Conservation (phyloP, 2,888 invertebrate species). For the Rhagonycha fulva region DNA sequence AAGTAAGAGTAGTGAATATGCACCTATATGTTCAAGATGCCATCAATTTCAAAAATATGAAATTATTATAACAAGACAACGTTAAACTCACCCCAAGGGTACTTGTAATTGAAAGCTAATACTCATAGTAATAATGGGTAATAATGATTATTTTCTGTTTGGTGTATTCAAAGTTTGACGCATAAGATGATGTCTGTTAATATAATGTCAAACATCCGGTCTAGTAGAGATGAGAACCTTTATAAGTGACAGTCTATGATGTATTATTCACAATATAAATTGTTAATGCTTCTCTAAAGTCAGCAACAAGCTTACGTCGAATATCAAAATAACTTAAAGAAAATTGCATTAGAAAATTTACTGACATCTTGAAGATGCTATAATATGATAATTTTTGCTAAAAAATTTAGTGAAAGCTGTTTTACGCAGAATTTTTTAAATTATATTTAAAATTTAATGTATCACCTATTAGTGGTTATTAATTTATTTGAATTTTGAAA, state of each 20-base stretch:
- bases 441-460: neutral
- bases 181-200: slow-evolving; percentile 22
- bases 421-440: neutral
- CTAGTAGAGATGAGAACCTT: slow-evolving; percentile 9
- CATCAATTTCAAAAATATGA: too few species aligned
- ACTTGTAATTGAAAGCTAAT: too few species aligned
- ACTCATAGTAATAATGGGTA: neutral
- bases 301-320: slow-evolving; percentile 40
- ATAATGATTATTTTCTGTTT: neutral
- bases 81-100: too few species aligned
- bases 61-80: too few species aligned
- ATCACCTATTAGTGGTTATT: neutral
- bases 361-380: slow-evolving; percentile 27
- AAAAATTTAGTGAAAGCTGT: slow-evolving; percentile 16
- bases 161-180: slow-evolving; percentile 4
- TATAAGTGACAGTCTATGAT: slow-evolving; percentile 36
- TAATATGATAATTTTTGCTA: slow-evolving; percentile 28
- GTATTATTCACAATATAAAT: slow-evolving; percentile 48
- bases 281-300: slow-evolving; percentile 48
- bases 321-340: slow-evolving; percentile 34
- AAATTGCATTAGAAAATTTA: slow-evolving; percentile 29
- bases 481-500: neutral
- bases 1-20: too few species aligned
- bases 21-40: too few species aligned
- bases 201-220: slow-evolving; percentile 11